Evolutionary conservation across 2,113 vertebrate genomes (phyloP).

Genomic region (Prolemur simus): DNA sequence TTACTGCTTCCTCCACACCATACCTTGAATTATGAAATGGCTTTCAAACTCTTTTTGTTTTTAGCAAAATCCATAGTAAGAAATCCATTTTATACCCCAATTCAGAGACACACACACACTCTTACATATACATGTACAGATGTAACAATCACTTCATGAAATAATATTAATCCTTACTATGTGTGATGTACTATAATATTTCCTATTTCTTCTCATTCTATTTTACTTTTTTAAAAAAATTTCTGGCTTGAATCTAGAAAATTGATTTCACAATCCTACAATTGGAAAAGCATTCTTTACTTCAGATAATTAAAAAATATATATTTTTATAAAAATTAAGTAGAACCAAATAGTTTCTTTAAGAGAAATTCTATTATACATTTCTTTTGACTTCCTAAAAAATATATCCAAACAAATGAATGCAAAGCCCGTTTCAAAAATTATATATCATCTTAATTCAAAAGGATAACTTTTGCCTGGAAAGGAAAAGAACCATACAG

Average conservation of each 20-base stretch:
- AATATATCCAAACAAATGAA: slow-evolving; percentile 13
- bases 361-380: not conserved
- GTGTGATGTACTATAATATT: not conserved
- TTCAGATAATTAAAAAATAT: not conserved
- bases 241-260: not conserved
- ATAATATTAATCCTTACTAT: not conserved
- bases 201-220: slow-evolving; percentile 21
- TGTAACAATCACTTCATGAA: slow-evolving; percentile 17
- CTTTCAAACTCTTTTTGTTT: not conserved
- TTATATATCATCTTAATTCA: not conserved
- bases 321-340: slow-evolving; percentile 22
- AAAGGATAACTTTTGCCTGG: slow-evolving; percentile 21
- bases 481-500: not conserved
- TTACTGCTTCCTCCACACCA: not conserved
- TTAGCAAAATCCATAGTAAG: not conserved
- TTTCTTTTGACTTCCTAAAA: slow-evolving; percentile 27
- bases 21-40: not conserved
- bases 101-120: not conserved
- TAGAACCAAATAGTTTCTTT: slow-evolving; percentile 13
- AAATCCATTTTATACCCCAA: slow-evolving; percentile 3
- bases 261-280: not conserved
- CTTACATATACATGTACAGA: not conserved
- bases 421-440: slow-evolving; percentile 14
- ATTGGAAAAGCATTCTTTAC: not conserved
- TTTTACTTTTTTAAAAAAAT: not conserved